These are phyloP conservation scores for Rhagonycha fulva DNA, from an alignment of 2,888 invertebrate species.

Conservation along the genomic window DNA sequence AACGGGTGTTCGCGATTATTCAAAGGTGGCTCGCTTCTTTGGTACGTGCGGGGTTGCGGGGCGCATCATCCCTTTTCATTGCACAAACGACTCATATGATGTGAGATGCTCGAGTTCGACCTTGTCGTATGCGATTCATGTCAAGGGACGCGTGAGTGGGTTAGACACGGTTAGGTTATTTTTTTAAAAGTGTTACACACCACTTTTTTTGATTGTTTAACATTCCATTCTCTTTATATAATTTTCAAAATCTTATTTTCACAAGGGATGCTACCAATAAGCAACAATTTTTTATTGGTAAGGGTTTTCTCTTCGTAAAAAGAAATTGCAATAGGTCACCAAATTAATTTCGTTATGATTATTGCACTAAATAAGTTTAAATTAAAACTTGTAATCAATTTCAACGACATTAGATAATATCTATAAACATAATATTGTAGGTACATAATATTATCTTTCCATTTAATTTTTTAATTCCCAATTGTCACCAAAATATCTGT, in stretches of 20 bases:
- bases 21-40: slow-evolving; percentile 12
- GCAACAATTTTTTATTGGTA: neutral
- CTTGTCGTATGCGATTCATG: slow-evolving; percentile 22
- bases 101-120: slow-evolving; percentile 20
- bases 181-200: neutral
- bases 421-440: no score
- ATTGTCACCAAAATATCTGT: no score
- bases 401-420: no score
- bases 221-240: neutral
- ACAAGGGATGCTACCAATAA: neutral
- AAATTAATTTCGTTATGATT: no score
- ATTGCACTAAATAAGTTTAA: no score
- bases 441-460: no score
- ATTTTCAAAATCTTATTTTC: neutral
- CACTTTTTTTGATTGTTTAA: neutral
- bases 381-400: no score
- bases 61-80: slow-evolving; percentile 11
- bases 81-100: slow-evolving; percentile 14
- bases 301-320: neutral
- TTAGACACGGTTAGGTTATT: slow-evolving; percentile 30
- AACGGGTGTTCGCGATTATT: slow-evolving; percentile 34
- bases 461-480: no score
- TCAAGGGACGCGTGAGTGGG: slow-evolving; percentile 28
- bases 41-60: slow-evolving; percentile 11
- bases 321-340: neutral